These are phyloP conservation scores for Drosophila ohnishii DNA, from an alignment of 1,140 invertebrate genomes.

Conservation along the genomic window DNA sequence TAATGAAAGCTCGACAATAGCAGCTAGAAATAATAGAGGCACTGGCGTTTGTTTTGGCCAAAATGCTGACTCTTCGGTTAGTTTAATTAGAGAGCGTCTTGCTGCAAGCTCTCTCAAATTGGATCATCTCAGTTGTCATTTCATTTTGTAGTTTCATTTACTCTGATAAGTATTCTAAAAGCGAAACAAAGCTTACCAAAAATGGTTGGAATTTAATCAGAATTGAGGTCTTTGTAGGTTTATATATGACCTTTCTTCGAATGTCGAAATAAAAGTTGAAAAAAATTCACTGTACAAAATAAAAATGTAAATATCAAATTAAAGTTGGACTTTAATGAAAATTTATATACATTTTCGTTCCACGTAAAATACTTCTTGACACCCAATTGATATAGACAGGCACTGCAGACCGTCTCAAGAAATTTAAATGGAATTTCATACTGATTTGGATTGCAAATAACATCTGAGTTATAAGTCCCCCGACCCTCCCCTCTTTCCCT, in stretches of 20 bases:
- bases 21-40: conserved; percentile 24
- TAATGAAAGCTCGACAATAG: conserved; percentile 31
- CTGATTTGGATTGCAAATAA: conserved; percentile 17
- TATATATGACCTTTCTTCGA: too few species aligned
- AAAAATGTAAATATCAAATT: too few species aligned
- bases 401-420: conserved; percentile 4
- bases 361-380: not conserved
- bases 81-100: conserved; percentile 33
- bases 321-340: not conserved
- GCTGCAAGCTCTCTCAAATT: not conserved
- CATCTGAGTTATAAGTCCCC: conserved; percentile 8
- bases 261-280: not conserved
- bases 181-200: not conserved
- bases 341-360: not conserved
- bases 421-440: conserved; percentile 13
- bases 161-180: not conserved
- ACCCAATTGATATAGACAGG: not conserved
- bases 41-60: conserved; percentile 27
- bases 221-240: not conserved
- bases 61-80: conserved; percentile 22
- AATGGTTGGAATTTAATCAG: not conserved
- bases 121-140: conserved; percentile 1
- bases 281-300: too few species aligned
- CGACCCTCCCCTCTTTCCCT: not conserved
- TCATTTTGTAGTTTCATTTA: not conserved